phyloP scores from a whole-genome alignment of 1,140 invertebrate genomes.

The Oppia nitens region DNA sequence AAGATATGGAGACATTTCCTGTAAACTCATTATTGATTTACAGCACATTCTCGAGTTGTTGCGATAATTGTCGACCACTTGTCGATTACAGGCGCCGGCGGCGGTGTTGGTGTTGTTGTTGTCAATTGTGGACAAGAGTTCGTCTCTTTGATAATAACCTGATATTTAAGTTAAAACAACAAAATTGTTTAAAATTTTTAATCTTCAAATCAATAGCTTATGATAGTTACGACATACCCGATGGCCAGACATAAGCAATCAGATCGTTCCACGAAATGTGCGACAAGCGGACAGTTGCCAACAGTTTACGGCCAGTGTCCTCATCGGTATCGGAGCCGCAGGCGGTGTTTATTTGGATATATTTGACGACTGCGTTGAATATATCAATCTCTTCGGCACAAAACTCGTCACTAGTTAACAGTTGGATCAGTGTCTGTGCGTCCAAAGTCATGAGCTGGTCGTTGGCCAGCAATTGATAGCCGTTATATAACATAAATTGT shows the following conservation, averaged over 20 bases:
- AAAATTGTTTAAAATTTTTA: background rate
- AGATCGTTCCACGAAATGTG: background rate
- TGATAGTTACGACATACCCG: background rate
- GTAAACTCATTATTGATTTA: background rate
- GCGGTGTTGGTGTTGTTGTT: no score
- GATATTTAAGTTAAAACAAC: background rate
- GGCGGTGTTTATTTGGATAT: background rate
- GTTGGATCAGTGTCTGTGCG: background rate
- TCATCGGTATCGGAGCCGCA: background rate
- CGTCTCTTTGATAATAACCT: background rate
- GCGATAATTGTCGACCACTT: background rate
- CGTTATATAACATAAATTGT: background rate
- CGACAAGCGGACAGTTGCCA: background rate
- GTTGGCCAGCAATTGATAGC: background rate
- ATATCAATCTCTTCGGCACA: background rate
- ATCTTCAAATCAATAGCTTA: background rate
- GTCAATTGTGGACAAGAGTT: background rate
- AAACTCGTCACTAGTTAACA: background rate
- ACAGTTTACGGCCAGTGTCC: background rate
- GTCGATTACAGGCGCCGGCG: no score
- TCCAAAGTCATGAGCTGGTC: background rate
- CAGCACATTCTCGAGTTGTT: background rate
- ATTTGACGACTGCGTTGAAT: background rate
- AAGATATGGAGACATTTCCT: background rate
- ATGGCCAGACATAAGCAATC: background rate